Conservation (phyloP, 2,797 vertebrate species). For the Phataginus tricuspis region DNA sequence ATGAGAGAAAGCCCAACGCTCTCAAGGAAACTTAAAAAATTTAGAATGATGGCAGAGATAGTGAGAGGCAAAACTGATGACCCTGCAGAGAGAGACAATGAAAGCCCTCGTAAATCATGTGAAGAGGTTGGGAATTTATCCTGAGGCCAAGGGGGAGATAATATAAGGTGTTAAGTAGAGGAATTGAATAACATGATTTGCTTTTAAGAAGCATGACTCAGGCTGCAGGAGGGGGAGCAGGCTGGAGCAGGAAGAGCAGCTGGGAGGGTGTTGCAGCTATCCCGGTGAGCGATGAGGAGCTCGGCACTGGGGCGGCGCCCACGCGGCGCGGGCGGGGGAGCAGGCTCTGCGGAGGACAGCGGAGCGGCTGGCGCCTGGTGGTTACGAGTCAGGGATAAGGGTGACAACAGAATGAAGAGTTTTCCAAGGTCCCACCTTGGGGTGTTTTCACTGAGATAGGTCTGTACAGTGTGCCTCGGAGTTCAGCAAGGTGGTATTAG, state of each 20-base stretch:
- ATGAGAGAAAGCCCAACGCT: not conserved
- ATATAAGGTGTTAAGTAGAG: not conserved
- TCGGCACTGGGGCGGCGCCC: not conserved
- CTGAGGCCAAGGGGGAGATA: not conserved
- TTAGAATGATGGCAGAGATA: not conserved
- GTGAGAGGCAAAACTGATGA: not conserved
- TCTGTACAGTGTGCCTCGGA: not conserved
- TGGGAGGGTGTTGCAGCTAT: not conserved
- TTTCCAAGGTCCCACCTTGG: not conserved
- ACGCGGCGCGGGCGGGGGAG: fast-evolving
- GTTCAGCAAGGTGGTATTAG: not conserved
- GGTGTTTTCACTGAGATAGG: not conserved
- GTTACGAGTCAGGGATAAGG: not conserved
- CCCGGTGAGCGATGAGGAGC: not conserved
- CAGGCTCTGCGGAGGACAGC: not conserved
- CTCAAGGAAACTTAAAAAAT: not conserved
- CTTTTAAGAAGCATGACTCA: not conserved
- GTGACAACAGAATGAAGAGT: not conserved
- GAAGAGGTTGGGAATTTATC: not conserved
- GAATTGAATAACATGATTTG: not conserved
- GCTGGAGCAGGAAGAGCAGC: not conserved
- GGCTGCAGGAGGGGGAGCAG: not conserved
- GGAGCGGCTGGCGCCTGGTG: not conserved
- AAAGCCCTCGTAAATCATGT: not conserved
- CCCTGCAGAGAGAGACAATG: not conserved